Conservation (phyloP, 1,140 invertebrate genomes). For the Atta texana region DNA sequence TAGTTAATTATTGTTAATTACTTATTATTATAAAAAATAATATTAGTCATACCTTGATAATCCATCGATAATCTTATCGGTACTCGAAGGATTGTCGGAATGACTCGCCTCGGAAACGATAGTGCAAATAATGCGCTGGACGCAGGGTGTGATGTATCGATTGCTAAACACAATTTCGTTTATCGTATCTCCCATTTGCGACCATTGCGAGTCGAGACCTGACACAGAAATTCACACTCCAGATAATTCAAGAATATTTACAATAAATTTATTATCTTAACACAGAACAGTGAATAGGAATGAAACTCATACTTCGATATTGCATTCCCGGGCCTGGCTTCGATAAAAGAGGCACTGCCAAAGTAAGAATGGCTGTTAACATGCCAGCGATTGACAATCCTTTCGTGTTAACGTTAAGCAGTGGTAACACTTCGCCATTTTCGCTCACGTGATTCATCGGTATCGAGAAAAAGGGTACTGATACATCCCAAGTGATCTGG, state of each 20-base stretch:
- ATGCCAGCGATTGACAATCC: slow-evolving; percentile 77
- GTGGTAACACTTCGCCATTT: slow-evolving; percentile 56
- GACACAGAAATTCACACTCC: neutral
- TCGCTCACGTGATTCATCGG: slow-evolving; percentile 70
- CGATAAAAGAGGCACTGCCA: slow-evolving; percentile 76
- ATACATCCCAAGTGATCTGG: slow-evolving; percentile 80
- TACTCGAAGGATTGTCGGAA: slow-evolving; percentile 75
- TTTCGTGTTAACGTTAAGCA: slow-evolving; percentile 79
- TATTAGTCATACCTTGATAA: slow-evolving; percentile 78
- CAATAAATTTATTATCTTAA: neutral
- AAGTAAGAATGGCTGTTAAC: slow-evolving; percentile 70
- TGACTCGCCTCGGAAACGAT: slow-evolving; percentile 74
- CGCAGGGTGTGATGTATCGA: slow-evolving; percentile 79
- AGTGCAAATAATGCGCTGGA: slow-evolving; percentile 81
- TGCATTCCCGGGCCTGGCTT: slow-evolving; percentile 60
- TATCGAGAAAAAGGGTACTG: slow-evolving; percentile 81
- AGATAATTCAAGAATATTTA: neutral
- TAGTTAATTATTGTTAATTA: slow-evolving; percentile 1
- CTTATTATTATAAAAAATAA: neutral
- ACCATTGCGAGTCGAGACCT: slow-evolving; percentile 69
- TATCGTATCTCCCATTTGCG: slow-evolving; percentile 70
- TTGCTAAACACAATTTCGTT: slow-evolving; percentile 80
- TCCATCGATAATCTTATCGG: slow-evolving; percentile 84
- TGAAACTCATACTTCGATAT: slow-evolving; percentile 69
- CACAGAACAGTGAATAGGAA: neutral